These are phyloP conservation scores for Halisarca cf. caerulea DNA, from an alignment of 37 sponge, comb jelly and placozoan species.

Conservation along the genomic window DNA sequence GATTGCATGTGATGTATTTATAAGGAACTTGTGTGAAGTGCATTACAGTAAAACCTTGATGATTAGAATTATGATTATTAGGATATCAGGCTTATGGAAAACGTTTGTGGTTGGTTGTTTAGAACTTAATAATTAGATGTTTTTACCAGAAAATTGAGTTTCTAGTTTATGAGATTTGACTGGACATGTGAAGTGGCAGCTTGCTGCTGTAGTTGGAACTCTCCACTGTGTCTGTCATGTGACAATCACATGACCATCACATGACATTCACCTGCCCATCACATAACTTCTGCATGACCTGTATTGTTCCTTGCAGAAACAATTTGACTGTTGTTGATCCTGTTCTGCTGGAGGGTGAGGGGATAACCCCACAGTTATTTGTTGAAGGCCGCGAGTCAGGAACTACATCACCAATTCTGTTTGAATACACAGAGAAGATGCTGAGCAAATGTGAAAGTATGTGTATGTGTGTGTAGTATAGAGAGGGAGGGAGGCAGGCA, in stretches of 20 bases:
- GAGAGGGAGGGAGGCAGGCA: not conserved
- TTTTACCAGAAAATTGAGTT: too few relatives aligned
- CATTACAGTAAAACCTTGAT: not conserved
- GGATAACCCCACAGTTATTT: conserved; percentile 21
- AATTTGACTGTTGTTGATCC: conserved; percentile 37
- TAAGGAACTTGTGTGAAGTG: not conserved
- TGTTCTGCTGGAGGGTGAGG: conserved; percentile 15
- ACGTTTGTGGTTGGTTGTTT: too few relatives aligned
- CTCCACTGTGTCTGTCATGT: too few relatives aligned
- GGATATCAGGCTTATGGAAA: too few relatives aligned
- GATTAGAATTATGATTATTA: too few relatives aligned
- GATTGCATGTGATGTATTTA: not conserved
- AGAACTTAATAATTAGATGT: too few relatives aligned
- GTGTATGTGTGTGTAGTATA: not conserved
- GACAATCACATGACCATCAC: too few relatives aligned
- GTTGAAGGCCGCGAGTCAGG: conserved; percentile 24
- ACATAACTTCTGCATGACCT: not conserved
- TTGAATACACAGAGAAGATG: conserved; percentile 28
- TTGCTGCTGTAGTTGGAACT: not conserved
- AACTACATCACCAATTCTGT: not conserved
- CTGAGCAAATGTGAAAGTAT: conserved; percentile 16
- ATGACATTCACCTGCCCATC: not conserved
- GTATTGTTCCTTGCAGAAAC: conserved; percentile 7
- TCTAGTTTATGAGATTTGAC: too few relatives aligned
- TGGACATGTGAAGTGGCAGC: not conserved